Conservation (phyloP, 1,140 invertebrate genomes). For the Nymphalis io region DNA sequence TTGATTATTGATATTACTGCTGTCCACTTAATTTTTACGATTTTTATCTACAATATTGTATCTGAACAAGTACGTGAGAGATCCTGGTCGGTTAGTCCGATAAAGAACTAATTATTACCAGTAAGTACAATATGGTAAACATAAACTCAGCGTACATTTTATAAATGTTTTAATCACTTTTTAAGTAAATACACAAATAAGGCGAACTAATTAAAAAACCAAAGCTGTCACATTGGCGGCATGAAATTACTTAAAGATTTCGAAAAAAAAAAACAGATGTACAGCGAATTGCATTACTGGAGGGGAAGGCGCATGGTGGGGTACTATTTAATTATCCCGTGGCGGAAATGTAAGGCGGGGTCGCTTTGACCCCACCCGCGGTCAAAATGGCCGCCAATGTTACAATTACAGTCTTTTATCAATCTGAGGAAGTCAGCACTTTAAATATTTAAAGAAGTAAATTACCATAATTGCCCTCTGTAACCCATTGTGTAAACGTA, state of each 20-base stretch:
- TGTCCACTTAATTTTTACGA: too few relatives aligned
- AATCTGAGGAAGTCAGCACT: constrained; percentile 60
- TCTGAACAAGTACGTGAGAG: background rate
- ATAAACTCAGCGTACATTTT: background rate
- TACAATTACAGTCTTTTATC: constrained; percentile 70
- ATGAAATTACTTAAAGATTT: constrained; percentile 18
- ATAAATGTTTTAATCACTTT: background rate
- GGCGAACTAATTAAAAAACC: background rate
- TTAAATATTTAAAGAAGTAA: constrained; percentile 53
- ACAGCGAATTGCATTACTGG: constrained; percentile 57
- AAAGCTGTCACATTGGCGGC: background rate
- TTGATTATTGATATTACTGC: background rate
- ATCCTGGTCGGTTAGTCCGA: background rate
- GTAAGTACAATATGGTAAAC: background rate
- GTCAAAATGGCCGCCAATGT: constrained; percentile 74
- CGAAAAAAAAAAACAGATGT: constrained; percentile 51
- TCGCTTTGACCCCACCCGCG: constrained; percentile 73
- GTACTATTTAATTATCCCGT: constrained; percentile 77
- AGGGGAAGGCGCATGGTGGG: constrained; percentile 69
- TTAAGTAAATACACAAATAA: background rate
- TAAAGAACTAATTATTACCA: background rate
- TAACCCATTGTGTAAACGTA: constrained; percentile 36
- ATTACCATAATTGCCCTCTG: constrained; percentile 46
- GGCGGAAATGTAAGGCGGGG: constrained; percentile 77
- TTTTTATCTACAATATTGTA: background rate